These are phyloP conservation scores for Ancistrus triradiatus DNA, from an alignment of 2,113 vertebrate species.

Conservation along the genomic window DNA sequence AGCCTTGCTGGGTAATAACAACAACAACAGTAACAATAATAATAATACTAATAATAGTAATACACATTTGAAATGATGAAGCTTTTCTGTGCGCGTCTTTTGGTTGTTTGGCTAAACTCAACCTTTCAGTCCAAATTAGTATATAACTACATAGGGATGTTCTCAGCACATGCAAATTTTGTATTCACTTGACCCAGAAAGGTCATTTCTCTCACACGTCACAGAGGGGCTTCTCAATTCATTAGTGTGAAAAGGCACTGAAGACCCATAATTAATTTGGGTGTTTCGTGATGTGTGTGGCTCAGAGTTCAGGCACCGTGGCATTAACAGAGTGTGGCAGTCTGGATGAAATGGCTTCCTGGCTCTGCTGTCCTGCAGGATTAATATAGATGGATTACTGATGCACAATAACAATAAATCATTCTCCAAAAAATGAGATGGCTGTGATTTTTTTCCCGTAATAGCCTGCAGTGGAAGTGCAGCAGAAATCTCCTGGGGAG, in stretches of 20 bases:
- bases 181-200: slow-evolving; percentile 50
- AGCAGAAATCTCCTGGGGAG: slow-evolving; percentile 19
- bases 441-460: not conserved
- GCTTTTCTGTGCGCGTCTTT: too few relatives aligned
- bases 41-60: too few relatives aligned
- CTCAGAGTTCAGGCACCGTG: slow-evolving; percentile 19
- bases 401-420: slow-evolving; percentile 29
- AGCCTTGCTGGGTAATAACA: too few relatives aligned
- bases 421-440: not conserved
- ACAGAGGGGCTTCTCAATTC: slow-evolving; percentile 50
- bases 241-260: slow-evolving; percentile 54
- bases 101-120: too few relatives aligned
- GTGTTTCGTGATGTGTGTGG: slow-evolving; percentile 32
- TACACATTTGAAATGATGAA: too few relatives aligned
- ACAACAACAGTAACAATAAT: too few relatives aligned
- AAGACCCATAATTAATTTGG: slow-evolving; percentile 45
- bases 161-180: slow-evolving; percentile 31
- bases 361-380: slow-evolving; percentile 29
- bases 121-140: too few relatives aligned
- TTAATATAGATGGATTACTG: slow-evolving; percentile 48
- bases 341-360: slow-evolving; percentile 44
- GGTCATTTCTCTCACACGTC: slow-evolving; percentile 62
- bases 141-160: slow-evolving; percentile 46
- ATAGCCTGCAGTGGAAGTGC: slow-evolving; percentile 17
- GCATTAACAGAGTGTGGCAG: slow-evolving; percentile 36